Evolutionary conservation across 2,888 invertebrate species (phyloP), one percentile per base, ranked within the genome.

Genomic region (Hermodice carunculata): DNA sequence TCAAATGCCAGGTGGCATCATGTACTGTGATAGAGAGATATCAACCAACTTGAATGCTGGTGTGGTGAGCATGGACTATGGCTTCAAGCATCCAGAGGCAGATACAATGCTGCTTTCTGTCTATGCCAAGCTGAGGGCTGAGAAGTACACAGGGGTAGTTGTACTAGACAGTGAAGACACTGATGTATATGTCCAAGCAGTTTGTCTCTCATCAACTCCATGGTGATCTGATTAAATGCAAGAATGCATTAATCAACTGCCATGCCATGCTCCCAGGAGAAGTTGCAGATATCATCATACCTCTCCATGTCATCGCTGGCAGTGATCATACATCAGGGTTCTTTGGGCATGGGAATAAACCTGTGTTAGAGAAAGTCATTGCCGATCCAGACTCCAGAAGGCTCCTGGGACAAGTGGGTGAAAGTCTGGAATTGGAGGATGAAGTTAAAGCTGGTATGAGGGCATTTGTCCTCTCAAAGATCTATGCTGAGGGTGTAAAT

Each of bases 191-290:
- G 46, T 46, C 46, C 46, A 46, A 19, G 46, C 46, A 17, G 46
- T 19, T 19, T 46, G 46, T 46, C 19, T 11, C 46, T 17, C 46
- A 46, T 17, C 8, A 46, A 46, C 14, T 46, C 46, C 46, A 46
- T 17, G 46, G 46, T 46, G 46, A 46, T 46, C 46, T 46, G 17
- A 46, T 46, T 46, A 46, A 46, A 19, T 19, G 46, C 46, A 46
- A 46, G 46, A 19, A 8, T 46, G 46, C 8, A 11, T 17, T 46
- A 17, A 17, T 46, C 46, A 46, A 46, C 19, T 46, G 46, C 19
- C 14, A 46, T 11, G 46, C 46, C 14, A 46, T 46, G 46, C 14
- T 46, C 46, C 22, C 46, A 46, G 17, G 19, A 46, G 46, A 17
- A 8, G 46, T 46, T 46, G 46, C 17, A 11, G 19, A 46, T 14